Evolutionary conservation across 2,888 invertebrate genomes (phyloP).

Genomic region (Conistra vaccinii): DNA sequence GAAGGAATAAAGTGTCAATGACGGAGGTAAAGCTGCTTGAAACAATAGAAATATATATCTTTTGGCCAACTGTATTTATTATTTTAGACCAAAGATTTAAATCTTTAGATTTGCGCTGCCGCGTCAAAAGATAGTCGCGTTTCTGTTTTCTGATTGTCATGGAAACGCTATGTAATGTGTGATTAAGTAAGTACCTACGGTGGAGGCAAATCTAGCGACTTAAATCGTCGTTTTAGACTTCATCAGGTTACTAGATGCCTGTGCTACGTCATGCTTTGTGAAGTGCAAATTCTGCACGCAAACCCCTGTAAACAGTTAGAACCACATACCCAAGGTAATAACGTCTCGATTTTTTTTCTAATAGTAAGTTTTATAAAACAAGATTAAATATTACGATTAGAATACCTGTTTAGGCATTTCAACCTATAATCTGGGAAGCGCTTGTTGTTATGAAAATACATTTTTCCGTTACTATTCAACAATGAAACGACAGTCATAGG

Average conservation of each 20-base stretch:
- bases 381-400: neutral
- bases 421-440: no score
- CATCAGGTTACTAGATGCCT: neutral
- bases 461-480: neutral
- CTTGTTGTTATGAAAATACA: neutral
- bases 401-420: neutral
- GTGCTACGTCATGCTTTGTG: neutral
- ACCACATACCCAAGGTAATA: neutral
- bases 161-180: no score
- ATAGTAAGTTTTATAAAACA: neutral
- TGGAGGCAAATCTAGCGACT: no score
- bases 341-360: neutral
- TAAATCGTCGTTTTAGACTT: neutral
- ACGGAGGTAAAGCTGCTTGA: slow-evolving; percentile 3
- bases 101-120: no score
- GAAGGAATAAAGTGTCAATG: slow-evolving; percentile 23
- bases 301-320: neutral
- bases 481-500: neutral
- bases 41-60: slow-evolving; percentile 17
- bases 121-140: no score
- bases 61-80: neutral
- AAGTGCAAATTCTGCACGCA: no score
- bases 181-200: no score
- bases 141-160: no score
- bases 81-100: neutral